Conservation (phyloP, 2,113 vertebrate species). For the Notarius lentiginosus region DNA sequence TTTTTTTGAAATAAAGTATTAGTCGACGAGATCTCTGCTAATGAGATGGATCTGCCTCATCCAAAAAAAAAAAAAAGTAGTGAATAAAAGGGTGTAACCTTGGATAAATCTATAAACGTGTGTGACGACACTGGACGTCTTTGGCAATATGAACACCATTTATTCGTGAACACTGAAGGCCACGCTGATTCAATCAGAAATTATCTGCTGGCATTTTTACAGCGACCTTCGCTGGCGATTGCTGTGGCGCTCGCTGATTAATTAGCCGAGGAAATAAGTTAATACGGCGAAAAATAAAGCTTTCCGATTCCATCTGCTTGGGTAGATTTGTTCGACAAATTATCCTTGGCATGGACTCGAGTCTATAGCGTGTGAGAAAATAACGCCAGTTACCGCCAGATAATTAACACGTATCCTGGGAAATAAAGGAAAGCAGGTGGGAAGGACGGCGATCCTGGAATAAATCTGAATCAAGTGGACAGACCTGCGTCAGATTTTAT, state of each 20-base stretch:
- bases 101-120: too few species aligned
- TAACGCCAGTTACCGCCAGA: constrained; percentile 54
- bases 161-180: background rate
- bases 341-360: constrained; percentile 57
- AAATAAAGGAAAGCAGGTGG: constrained; percentile 47
- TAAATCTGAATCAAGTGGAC: background rate
- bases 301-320: constrained; percentile 49
- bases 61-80: too few species aligned
- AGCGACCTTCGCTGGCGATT: background rate
- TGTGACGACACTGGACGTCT: too few species aligned
- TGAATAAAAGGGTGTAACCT: too few species aligned
- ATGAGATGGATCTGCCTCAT: too few species aligned
- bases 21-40: too few species aligned
- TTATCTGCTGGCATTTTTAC: background rate
- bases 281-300: background rate
- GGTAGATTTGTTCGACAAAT: constrained; percentile 53
- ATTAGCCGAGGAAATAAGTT: constrained; percentile 23
- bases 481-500: too few species aligned
- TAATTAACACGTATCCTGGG: constrained; percentile 51
- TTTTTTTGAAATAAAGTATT: too few species aligned
- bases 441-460: background rate
- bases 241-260: constrained; percentile 7
- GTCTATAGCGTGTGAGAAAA: constrained; percentile 45
- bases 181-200: background rate
- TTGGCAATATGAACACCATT: background rate